Evolutionary conservation across 2,888 invertebrate species (phyloP).

Genomic region (Scaptomyza caliginosa): DNA sequence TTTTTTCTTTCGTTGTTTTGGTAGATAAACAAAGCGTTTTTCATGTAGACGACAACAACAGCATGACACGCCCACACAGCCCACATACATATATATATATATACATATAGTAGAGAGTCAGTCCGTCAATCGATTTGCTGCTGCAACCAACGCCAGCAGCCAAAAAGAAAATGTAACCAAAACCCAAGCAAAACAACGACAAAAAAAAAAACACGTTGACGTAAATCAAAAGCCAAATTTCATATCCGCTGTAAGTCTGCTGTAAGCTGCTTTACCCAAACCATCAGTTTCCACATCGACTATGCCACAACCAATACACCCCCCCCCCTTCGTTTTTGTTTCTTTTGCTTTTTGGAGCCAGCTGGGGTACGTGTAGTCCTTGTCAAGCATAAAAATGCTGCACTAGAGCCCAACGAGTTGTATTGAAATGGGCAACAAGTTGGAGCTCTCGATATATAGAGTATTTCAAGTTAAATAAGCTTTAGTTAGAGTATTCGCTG

Average conservation of each 20-base stretch:
- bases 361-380: neutral
- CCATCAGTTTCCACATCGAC: neutral
- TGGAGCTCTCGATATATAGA: neutral
- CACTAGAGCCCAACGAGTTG: neutral
- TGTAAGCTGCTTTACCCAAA: constrained; percentile 71
- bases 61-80: constrained; percentile 39
- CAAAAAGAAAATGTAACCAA: constrained; percentile 41
- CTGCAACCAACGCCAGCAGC: constrained; percentile 31
- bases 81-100: constrained; percentile 8
- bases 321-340: neutral
- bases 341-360: neutral
- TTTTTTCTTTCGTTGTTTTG: constrained; percentile 57
- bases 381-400: neutral
- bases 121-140: constrained; percentile 75
- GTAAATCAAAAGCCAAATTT: constrained; percentile 79
- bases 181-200: constrained; percentile 15
- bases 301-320: neutral
- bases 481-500: constrained; percentile 27
- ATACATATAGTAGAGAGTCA: constrained; percentile 28
- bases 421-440: neutral
- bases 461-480: too few relatives aligned
- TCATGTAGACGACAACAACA: constrained; percentile 43
- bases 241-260: constrained; percentile 80
- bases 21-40: constrained; percentile 77
- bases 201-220: constrained; percentile 52